A percentile compares a stretch with the other conserved stretches of the same genome.
phyloP scores from a whole-genome alignment of 1,140 invertebrate genomes.

The Drosophila micromelanica region DNA sequence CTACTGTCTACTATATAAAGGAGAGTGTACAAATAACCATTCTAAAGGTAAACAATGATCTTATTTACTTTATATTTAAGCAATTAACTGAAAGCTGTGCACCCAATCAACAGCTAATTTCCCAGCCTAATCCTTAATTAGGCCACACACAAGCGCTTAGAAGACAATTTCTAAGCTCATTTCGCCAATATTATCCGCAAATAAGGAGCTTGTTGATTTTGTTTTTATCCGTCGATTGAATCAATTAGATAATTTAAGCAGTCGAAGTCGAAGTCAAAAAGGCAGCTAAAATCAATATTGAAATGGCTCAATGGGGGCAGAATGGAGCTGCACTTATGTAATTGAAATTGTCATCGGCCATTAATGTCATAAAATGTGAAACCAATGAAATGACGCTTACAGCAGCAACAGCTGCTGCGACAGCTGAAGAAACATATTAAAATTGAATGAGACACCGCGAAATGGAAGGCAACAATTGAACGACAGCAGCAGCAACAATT shows the following conservation, averaged over 20 bases:
- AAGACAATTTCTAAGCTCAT: background rate
- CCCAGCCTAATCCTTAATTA: background rate
- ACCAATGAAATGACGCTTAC: constrained; percentile 31
- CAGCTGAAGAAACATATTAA: constrained; percentile 30
- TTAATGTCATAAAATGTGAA: constrained; percentile 43
- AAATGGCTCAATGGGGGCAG: background rate
- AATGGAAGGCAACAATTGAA: constrained; percentile 48
- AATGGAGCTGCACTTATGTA: constrained; percentile 20
- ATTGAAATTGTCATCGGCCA: constrained; percentile 38
- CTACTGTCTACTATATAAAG: too few relatives aligned
- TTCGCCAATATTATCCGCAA: background rate
- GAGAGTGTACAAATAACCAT: too few relatives aligned
- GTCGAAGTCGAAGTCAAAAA: background rate
- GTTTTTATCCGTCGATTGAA: background rate
- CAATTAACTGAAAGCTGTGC: background rate
- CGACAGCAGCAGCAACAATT: constrained; percentile 19
- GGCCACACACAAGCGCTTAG: too few relatives aligned
- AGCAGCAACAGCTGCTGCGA: constrained; percentile 22
- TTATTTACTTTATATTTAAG: background rate
- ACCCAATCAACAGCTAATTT: constrained; percentile 9
- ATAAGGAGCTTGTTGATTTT: background rate
- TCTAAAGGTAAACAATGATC: too few relatives aligned
- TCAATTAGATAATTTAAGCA: constrained; percentile 2
- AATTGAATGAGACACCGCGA: constrained; percentile 39
- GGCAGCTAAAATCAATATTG: background rate